Percentiles rank a stretch among this genome's conserved stretches.
These are phyloP conservation scores for Zingel zingel DNA, from an alignment of 2,113 vertebrate genomes.

Conservation along the genomic window DNA sequence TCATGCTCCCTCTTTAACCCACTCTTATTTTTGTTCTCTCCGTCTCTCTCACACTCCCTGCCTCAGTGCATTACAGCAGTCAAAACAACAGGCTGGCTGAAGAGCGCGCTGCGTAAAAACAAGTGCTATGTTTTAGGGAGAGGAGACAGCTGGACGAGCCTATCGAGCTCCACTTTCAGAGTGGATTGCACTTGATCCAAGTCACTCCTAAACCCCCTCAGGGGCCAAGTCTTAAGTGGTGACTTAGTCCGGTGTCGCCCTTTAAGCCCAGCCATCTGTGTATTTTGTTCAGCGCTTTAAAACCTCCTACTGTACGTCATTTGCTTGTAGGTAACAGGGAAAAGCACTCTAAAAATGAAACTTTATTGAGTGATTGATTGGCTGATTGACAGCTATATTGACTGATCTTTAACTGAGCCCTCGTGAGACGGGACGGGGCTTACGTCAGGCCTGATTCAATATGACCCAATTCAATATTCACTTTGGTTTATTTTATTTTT, in stretches of 20 bases:
- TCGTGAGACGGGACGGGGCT: slow-evolving; percentile 36
- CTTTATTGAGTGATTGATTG: slow-evolving; percentile 57
- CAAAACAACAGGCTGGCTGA: slow-evolving; percentile 59
- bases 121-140: slow-evolving; percentile 8
- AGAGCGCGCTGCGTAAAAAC: slow-evolving; percentile 22
- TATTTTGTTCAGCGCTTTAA: slow-evolving; percentile 22
- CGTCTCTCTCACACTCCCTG: slow-evolving; percentile 35
- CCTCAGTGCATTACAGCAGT: slow-evolving; percentile 55
- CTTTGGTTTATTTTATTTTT: slow-evolving; percentile 25
- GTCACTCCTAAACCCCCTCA: slow-evolving; percentile 9
- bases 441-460: slow-evolving; percentile 63
- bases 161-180: neutral
- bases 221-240: slow-evolving; percentile 34
- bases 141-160: slow-evolving; percentile 11
- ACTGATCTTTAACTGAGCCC: slow-evolving; percentile 66
- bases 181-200: slow-evolving; percentile 26
- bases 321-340: slow-evolving; percentile 36
- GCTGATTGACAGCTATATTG: slow-evolving; percentile 71
- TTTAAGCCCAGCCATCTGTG: slow-evolving; percentile 45
- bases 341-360: slow-evolving; percentile 73
- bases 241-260: slow-evolving; percentile 40
- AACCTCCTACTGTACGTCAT: slow-evolving; percentile 11
- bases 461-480: slow-evolving; percentile 59
- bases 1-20: slow-evolving; percentile 69
- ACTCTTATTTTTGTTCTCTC: slow-evolving; percentile 63